Conservation (phyloP, 2,797 vertebrate species). For the Gymnopithys bicolor region DNA sequence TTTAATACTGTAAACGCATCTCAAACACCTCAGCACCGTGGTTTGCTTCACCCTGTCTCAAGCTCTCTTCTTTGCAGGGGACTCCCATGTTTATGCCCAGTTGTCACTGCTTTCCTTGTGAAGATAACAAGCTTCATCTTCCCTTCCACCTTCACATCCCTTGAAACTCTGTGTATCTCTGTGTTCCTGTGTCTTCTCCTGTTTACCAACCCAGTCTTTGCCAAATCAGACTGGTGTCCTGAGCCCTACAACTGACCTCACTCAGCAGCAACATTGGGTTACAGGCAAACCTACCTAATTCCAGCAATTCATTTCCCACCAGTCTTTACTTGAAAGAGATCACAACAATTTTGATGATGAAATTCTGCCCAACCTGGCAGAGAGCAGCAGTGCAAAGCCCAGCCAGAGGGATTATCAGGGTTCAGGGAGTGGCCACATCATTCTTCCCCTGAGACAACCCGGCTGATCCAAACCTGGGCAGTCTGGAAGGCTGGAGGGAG, state of each 20-base stretch:
- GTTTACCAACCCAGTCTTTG: background rate
- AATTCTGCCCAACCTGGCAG: slow-evolving; percentile 6
- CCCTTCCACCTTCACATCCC: background rate
- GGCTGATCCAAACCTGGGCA: background rate
- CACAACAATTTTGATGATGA: background rate
- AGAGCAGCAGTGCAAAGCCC: background rate
- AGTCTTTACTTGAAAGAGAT: slow-evolving; percentile 9
- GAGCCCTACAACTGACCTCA: background rate
- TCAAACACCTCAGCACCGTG: background rate
- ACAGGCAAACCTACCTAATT: background rate
- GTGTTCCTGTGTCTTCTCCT: background rate
- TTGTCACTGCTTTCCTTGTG: background rate
- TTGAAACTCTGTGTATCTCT: background rate
- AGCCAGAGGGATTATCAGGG: slow-evolving; percentile 40
- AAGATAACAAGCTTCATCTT: background rate
- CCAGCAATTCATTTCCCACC: background rate
- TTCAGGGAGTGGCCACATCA: slow-evolving; percentile 20
- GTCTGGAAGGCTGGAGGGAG: background rate
- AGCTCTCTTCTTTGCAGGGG: background rate
- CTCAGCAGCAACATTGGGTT: background rate
- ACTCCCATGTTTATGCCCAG: background rate
- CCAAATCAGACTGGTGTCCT: background rate
- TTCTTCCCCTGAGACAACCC: background rate
- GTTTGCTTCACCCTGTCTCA: background rate
- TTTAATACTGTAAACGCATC: background rate